phyloP scores from a whole-genome alignment of 2,888 invertebrate genomes.

The Trachelus stipa region DNA sequence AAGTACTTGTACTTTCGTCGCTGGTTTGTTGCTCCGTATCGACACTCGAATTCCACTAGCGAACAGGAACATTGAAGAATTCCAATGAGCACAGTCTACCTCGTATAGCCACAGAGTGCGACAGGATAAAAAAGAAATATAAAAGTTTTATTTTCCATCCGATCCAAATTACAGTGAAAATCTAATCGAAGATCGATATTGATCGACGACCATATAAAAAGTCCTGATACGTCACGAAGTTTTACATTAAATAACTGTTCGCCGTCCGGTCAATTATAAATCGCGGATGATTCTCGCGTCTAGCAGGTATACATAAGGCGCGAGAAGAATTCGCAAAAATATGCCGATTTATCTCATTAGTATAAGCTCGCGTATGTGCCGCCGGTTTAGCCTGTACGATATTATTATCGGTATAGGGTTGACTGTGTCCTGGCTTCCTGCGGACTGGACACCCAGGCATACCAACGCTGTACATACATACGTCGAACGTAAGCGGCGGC shows the following conservation, averaged over 20 bases:
- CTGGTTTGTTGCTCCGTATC: background rate
- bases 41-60: background rate
- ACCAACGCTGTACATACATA: conserved; percentile 8
- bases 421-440: conserved; percentile 25
- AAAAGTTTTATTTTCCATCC: background rate
- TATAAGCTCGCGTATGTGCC: conserved; percentile 20
- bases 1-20: conserved; percentile 23
- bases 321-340: background rate
- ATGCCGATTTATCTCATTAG: conserved; percentile 28
- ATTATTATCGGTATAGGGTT: conserved; percentile 30
- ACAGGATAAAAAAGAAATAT: background rate
- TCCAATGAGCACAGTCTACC: background rate
- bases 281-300: background rate
- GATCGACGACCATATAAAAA: background rate
- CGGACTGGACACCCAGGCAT: conserved; percentile 15
- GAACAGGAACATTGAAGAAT: background rate
- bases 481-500: conserved; percentile 29
- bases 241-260: background rate
- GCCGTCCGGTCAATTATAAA: background rate
- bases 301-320: background rate
- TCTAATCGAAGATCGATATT: background rate
- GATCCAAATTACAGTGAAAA: background rate
- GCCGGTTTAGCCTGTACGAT: conserved; percentile 18
- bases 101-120: background rate
- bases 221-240: background rate